These are phyloP conservation scores for Malaclemys terrapin DNA, from an alignment of 2,113 vertebrate genomes.

Conservation along the genomic window DNA sequence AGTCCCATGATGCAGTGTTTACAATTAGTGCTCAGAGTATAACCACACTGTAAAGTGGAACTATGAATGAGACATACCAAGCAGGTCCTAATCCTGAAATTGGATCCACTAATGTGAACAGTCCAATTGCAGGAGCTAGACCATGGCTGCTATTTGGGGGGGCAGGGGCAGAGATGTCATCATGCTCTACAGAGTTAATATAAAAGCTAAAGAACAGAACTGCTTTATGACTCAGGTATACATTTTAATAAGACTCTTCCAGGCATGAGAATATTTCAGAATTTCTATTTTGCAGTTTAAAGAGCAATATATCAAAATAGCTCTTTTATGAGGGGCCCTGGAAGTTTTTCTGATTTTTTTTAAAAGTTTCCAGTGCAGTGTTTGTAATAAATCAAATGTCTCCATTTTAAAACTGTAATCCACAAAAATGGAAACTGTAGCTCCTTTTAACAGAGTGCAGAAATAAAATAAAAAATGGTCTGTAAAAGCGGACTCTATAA, in stretches of 20 bases:
- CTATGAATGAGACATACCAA: not conserved
- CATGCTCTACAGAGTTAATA: not conserved
- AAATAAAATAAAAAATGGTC: slow-evolving; percentile 54
- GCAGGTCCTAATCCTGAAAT: not conserved
- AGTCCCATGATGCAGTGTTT: not conserved
- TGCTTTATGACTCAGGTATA: not conserved
- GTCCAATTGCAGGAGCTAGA: not conserved
- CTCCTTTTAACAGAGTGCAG: slow-evolving; percentile 20
- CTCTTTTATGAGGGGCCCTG: slow-evolving; percentile 44
- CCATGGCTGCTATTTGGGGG: not conserved
- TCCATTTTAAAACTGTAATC: slow-evolving; percentile 37
- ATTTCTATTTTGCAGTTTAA: slow-evolving; percentile 11
- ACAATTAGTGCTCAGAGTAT: not conserved
- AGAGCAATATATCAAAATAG: slow-evolving; percentile 39
- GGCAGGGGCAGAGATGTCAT: not conserved
- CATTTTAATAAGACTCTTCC: not conserved
- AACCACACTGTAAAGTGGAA: not conserved
- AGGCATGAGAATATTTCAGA: not conserved
- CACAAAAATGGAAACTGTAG: slow-evolving; percentile 36
- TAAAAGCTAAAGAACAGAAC: not conserved
- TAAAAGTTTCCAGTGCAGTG: slow-evolving; percentile 36
- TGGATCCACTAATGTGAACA: not conserved
- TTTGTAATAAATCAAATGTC: slow-evolving; percentile 56
- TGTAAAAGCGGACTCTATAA: not conserved
- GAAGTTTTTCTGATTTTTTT: slow-evolving; percentile 4